Base-by-base conservation (phyloP, 2,113 vertebrate genomes). In the Silurus meridionalis region DNA sequence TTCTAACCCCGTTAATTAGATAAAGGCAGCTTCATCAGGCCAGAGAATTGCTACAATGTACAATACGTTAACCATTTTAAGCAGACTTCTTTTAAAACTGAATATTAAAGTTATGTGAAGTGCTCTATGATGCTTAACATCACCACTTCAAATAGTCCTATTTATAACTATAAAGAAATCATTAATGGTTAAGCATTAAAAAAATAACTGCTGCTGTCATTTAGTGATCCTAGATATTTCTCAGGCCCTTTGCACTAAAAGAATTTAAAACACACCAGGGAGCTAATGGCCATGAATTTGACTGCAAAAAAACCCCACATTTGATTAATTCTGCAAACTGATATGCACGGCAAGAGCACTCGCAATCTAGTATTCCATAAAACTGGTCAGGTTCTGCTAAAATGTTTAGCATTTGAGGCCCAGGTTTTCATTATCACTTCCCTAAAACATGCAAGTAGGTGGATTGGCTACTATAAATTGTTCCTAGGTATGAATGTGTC, bases 391-490 rank as follows among this genome's bases (percentile, higher is more conserved):
- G 77, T 79, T 58, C 17, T 78, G 75, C 52, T 78, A 25, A 57
- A 25, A n/a, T 78, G 9, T 14, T 57, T 17, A 57, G 10, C 55
- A 60, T 19, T 21, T 15, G 53, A 7, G 25, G 25, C 78, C 21
- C 8, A 52, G n/a, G 25, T n/a, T 25, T 15, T 75, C 55, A 80
- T 60, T 60, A 60, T 80, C n/a, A 80, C 78, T 80, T 80, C 53
- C 55, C 53, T 80, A 80, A 60, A 80, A 80, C 78, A 60, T 60
- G 19, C 11, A 6, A 78, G 53, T 46, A 60, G 78, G 14, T 25
- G 52, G 75, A 79, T 25, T 55, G 13, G 50, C 55, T 60, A 21
- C 55, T 21, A 48, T 80, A 58, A 80, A 80, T 80, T 60, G 55
- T 21, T 5, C 52, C 11, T 55, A 7, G 50, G 50, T n/a, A 14